Evolutionary conservation across 2,113 vertebrate genomes (phyloP).

Genomic region (Embiotoca jacksoni): DNA sequence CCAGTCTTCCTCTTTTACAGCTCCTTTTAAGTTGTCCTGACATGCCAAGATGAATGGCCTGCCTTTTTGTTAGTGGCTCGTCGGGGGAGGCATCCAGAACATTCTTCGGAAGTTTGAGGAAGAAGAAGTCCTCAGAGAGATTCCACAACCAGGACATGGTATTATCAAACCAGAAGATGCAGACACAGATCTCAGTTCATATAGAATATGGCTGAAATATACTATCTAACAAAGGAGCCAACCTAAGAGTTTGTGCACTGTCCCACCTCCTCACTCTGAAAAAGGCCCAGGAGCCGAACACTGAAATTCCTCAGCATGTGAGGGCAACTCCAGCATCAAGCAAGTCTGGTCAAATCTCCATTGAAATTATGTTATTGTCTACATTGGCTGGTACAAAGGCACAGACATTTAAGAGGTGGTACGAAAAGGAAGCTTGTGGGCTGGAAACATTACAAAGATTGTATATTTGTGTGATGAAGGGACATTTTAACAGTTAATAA

Average conservation of each 20-base stretch:
- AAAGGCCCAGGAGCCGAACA: conserved; percentile 15
- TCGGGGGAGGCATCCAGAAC: conserved; percentile 16
- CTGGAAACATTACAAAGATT: background rate
- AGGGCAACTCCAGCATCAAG: conserved; percentile 20
- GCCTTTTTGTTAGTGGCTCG: background rate
- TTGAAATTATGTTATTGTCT: background rate
- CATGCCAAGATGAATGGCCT: conserved; percentile 18
- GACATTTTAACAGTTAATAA: background rate
- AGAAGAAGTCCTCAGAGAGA: background rate
- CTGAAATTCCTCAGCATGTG: conserved; percentile 68
- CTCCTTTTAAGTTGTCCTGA: conserved; percentile 20
- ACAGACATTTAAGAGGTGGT: background rate
- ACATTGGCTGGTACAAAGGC: background rate
- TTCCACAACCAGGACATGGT: background rate
- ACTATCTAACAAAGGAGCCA: background rate
- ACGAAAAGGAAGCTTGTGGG: background rate
- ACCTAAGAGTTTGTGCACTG: background rate
- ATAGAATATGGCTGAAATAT: background rate
- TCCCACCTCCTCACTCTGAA: background rate
- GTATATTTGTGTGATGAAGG: background rate
- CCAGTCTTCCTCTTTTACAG: background rate
- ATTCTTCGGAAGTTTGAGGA: background rate
- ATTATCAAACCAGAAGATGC: background rate
- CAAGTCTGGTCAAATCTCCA: conserved; percentile 33
- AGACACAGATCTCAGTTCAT: background rate